phyloP scores from a whole-genome alignment of 2,113 vertebrate genomes.

The Ovis canadensis region DNA sequence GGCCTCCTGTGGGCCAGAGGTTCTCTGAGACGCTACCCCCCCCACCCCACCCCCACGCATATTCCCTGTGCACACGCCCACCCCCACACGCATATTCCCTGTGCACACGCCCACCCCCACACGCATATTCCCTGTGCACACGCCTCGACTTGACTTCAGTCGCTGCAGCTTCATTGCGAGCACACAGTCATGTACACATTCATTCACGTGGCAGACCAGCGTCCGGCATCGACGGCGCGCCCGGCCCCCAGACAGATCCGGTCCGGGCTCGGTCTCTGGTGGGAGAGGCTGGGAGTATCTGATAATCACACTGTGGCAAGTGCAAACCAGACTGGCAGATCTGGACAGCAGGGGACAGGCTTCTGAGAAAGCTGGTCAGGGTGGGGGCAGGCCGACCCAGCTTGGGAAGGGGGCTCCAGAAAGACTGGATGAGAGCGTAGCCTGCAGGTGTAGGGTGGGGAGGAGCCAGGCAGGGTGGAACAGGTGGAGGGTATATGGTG shows the following conservation, averaged over 20 bases:
- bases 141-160: neutral
- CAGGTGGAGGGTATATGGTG: neutral
- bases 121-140: neutral
- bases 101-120: neutral
- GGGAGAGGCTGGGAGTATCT: neutral
- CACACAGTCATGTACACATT: fast-evolving
- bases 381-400: neutral
- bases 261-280: neutral
- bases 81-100: neutral
- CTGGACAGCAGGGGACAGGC: neutral
- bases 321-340: neutral
- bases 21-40: neutral
- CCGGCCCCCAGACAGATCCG: neutral
- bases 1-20: neutral
- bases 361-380: neutral
- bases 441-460: fast-evolving
- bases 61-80: neutral
- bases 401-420: neutral
- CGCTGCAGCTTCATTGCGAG: fast-evolving
- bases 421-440: neutral
- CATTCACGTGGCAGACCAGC: neutral
- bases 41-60: too few species aligned
- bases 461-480: fast-evolving
- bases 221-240: fast-evolving
- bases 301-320: neutral